Conservation (phyloP, 2,797 vertebrate genomes). For the Clarias laeviceps region DNA sequence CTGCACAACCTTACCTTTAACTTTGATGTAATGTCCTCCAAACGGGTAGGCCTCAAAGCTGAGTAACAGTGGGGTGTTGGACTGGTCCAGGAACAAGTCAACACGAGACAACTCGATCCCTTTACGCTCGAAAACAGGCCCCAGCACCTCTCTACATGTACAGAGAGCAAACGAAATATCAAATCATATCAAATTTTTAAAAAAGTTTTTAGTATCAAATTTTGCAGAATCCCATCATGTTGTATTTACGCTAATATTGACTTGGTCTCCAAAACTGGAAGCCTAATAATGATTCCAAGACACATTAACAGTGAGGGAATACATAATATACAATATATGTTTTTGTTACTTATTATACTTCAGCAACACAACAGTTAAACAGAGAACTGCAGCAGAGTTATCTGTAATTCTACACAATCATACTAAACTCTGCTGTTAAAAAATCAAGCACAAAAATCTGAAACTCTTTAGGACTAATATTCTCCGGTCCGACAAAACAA, state of each 20-base stretch:
- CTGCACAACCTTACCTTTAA: slow-evolving; percentile 82
- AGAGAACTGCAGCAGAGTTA: too few relatives aligned
- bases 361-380: background rate
- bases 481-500: background rate
- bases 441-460: background rate
- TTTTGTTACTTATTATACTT: background rate
- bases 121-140: slow-evolving; percentile 90
- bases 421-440: background rate
- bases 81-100: slow-evolving; percentile 94
- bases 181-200: too few relatives aligned
- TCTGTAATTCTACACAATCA: background rate
- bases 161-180: background rate
- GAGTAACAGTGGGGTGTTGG: slow-evolving; percentile 91
- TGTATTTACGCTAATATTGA: background rate
- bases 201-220: too few relatives aligned
- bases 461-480: background rate
- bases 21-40: slow-evolving; percentile 91
- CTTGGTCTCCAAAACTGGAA: background rate
- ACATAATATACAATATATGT: background rate
- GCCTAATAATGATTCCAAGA: background rate
- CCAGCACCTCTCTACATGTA: slow-evolving; percentile 84
- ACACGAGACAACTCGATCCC: slow-evolving; percentile 84
- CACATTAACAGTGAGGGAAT: background rate
- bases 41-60: slow-evolving; percentile 92
- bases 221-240: background rate